Evolutionary conservation across 2,113 vertebrate species (phyloP), one percentile per base, ranked within the genome.

Genomic region (Ellobius talpinus): DNA sequence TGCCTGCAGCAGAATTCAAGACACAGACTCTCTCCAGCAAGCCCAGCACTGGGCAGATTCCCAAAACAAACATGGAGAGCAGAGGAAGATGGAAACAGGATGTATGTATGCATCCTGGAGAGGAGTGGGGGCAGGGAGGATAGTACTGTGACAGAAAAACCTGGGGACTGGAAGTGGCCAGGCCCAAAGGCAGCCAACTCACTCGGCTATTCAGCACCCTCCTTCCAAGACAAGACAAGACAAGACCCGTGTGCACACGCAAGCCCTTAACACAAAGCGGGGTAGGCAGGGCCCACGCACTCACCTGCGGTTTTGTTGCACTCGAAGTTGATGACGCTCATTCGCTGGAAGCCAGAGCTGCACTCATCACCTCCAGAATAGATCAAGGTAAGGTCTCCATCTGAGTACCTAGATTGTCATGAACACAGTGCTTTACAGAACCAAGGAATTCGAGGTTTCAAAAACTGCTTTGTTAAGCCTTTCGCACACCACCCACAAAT

Each of bases 261-360:
- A 26, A 19, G 19, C 3, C 12, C 29, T 26, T 21, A 19, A 84
- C 33, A 19, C 52, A 24, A 11, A 50, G 72, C 4, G 5, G 42
- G 39, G 23, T 42, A 23, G 6, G 24, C 2, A 4, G 5, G 0
- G 10, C 1, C 0, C 0, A 29, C 45, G 13, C 93, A 89, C 99
- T 99, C 98, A 99, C 99, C 99, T 97, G 99, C 99, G 0, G 98
- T 99, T 89, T 98, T 97, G 96, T 99, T 99, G 98, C 99, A 99
- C 94, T 99, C 98, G 73, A 99, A 99, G 98, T 99, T 99, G 92
- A 99, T 99, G 93, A 99, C 99, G 19, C 99, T 99, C 99, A 99
- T 99, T 86, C 99, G 99, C 98, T 99, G 99, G 96, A 99, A 99
- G 93, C 99, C 99, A 0, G 99, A 99, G 92, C 99, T 99, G 97